phyloP scores from a whole-genome alignment of 2,113 vertebrate species.

The Miniopterus natalensis region DNA sequence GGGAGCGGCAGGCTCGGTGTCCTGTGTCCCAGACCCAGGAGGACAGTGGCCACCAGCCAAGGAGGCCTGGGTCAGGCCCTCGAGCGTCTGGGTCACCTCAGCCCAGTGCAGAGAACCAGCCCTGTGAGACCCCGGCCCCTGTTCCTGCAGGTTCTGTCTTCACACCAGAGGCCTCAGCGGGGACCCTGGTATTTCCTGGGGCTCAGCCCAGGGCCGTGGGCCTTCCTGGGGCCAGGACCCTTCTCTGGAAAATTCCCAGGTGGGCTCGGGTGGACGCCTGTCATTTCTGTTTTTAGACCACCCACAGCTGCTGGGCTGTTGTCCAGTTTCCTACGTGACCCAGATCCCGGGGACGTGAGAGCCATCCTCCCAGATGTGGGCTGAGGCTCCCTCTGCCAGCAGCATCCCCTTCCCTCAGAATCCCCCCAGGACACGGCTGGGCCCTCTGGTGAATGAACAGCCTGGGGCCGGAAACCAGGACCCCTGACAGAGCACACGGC shows the following conservation, averaged over 20 bases:
- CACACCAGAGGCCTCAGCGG: background rate
- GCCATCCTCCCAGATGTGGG: background rate
- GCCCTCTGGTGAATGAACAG: background rate
- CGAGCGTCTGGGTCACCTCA: background rate
- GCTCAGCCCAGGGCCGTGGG: background rate
- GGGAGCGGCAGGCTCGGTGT: background rate
- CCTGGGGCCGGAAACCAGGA: background rate
- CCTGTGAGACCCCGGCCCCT: background rate
- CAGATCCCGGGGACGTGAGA: too few species aligned
- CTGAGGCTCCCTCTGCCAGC: too few species aligned
- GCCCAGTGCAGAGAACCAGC: background rate
- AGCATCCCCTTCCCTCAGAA: background rate
- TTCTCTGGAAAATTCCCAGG: background rate
- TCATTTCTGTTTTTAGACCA: background rate
- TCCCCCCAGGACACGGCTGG: background rate
- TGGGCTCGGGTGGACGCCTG: background rate
- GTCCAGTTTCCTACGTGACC: too few species aligned
- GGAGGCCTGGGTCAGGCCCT: background rate
- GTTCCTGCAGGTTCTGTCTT: too few species aligned
- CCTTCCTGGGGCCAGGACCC: background rate
- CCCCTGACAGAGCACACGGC: background rate
- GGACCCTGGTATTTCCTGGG: background rate
- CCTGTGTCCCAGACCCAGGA: background rate
- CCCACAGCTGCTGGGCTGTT: accelerated
- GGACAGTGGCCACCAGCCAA: background rate